Evolutionary conservation across 2,797 vertebrate species (phyloP), one percentile per base, ranked within the genome.

Genomic region (Galaxias olidus): DNA sequence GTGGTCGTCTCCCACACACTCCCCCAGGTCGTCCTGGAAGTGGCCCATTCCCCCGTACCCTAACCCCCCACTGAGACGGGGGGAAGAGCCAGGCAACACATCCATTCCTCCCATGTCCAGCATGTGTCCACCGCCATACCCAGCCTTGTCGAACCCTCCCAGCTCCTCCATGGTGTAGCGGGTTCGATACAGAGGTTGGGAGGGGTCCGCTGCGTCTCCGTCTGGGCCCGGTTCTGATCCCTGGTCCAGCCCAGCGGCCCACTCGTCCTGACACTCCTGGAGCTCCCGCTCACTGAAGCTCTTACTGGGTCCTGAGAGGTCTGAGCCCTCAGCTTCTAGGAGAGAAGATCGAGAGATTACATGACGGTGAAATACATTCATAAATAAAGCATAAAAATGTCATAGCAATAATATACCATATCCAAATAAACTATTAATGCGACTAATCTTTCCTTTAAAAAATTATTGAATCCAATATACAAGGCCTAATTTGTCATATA

Each of bases 111-210:
- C 77, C 73, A 89, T 86, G 66, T 87, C 82, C 11, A 90, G 82
- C 60, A 88, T 82, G 55, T 68, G 80, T 18, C 65, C 52, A 47
- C 84, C 79, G 44, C 53, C 80, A 57, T 89, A 92, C 48, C 66
- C 71, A 18, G 80, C 68, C 75, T 88, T 89, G 52, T 84, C 80
- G 61, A 86, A 88, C 54, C 78, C 76, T 14, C 75, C 69, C 18
- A 91, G 67, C 50, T 87, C 86, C n/a, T 89, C 89, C 74, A 90
- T 74, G 41, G 66, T 66, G 56, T 88, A 91, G 42, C 84, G 83
- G 71, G 69, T 80, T 65, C 88, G 85, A 59, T 88, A 92, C 53
- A 86, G 68, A n/a, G 83, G 63, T 43, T 85, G 83, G 40, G 82
- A 79, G 9, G 78, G 71, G 51, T 84, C 77, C 45, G 65, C 73